phyloP scores from a whole-genome alignment of 1,140 invertebrate genomes.

The Scylla paramamosain region DNA sequence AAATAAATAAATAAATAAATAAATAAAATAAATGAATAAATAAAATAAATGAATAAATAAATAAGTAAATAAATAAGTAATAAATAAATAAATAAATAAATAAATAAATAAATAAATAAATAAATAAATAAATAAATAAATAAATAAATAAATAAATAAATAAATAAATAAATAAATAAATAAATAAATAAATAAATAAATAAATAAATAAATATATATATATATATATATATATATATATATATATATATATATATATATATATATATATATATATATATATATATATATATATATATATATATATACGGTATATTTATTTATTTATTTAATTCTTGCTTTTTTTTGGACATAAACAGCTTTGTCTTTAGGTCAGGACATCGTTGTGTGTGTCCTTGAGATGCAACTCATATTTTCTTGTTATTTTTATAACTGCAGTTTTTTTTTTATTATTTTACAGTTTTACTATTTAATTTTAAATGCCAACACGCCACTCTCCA shows the following conservation, averaged over 20 bases:
- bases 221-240: constrained; percentile 29
- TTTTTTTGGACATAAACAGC: too few relatives aligned
- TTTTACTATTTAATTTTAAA: too few relatives aligned
- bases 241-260: constrained; percentile 40
- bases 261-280: constrained; percentile 28
- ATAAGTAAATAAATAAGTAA: too few relatives aligned
- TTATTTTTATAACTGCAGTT: too few relatives aligned
- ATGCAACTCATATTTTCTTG: too few relatives aligned
- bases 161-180: constrained; percentile 11
- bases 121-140: background rate
- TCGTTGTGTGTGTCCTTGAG: too few relatives aligned
- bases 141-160: background rate
- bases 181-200: constrained; percentile 6
- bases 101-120: constrained; percentile 48
- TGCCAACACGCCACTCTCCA: too few relatives aligned
- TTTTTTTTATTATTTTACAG: too few relatives aligned
- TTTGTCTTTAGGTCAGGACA: too few relatives aligned
- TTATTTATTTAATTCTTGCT: background rate
- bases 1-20: background rate
- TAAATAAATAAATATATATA: background rate
- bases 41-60: too few relatives aligned
- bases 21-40: too few relatives aligned
- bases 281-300: constrained; percentile 35
- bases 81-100: background rate
- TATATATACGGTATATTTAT: background rate